These are phyloP conservation scores for Belgica antarctica DNA, from an alignment of 2,888 invertebrate species.

Conservation along the genomic window DNA sequence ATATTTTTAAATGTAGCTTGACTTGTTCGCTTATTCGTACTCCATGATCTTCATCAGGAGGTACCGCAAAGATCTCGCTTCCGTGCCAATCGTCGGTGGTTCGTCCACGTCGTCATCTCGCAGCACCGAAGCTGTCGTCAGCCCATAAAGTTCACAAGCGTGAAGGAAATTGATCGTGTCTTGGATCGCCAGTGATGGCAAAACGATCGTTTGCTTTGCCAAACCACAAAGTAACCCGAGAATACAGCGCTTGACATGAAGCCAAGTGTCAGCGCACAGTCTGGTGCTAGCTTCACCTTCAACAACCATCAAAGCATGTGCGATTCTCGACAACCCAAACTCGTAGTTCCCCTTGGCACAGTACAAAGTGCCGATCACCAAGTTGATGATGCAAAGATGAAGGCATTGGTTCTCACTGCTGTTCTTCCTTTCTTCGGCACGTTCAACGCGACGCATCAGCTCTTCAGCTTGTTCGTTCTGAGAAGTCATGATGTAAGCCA, in stretches of 20 bases:
- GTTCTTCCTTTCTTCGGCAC: conserved; percentile 90
- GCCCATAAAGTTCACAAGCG: conserved; percentile 68
- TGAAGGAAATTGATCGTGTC: conserved; percentile 83
- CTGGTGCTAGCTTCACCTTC: conserved; percentile 59
- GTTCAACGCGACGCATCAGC: conserved; percentile 96
- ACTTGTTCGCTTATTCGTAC: conserved; percentile 38
- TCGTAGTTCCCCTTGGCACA: conserved; percentile 99
- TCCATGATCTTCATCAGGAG: conserved; percentile 49
- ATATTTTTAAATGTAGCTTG: conserved; percentile 39
- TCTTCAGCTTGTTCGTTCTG: conserved; percentile 99
- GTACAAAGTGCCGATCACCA: conserved; percentile 96
- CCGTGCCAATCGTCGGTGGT: conserved; percentile 53
- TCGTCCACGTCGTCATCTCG: conserved; percentile 51
- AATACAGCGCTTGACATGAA: conserved; percentile 94
- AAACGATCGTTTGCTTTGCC: conserved; percentile 78
- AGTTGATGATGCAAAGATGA: conserved; percentile 96
- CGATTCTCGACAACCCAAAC: conserved; percentile 95
- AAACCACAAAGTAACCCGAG: conserved; percentile 81
- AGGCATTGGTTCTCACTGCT: conserved; percentile 92
- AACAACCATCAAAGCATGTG: conserved; percentile 72
- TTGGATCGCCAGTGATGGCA: conserved; percentile 74
- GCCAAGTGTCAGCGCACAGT: conserved; percentile 97
- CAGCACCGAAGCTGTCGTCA: conserved; percentile 53
- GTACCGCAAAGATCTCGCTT: conserved; percentile 52
- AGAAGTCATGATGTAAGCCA: conserved; percentile 98